Conservation (phyloP, 2,797 vertebrate species). For the Molothrus ater region DNA sequence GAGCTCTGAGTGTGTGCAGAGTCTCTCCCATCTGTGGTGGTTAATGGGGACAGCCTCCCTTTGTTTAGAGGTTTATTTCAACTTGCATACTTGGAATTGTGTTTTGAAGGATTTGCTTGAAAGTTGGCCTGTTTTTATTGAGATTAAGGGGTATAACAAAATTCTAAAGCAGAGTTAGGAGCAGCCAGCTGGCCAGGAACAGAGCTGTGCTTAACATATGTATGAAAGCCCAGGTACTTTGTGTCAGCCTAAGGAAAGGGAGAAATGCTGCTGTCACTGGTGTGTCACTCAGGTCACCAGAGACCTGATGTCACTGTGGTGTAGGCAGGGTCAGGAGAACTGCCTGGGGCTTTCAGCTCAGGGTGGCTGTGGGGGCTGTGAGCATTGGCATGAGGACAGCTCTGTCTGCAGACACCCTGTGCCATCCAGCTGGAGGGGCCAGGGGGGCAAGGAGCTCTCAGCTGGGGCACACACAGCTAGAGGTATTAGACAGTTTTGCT, state of each 20-base stretch:
- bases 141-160: not conserved
- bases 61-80: constrained; percentile 14
- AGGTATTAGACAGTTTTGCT: not conserved
- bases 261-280: not conserved
- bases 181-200: not conserved
- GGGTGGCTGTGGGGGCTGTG: not conserved
- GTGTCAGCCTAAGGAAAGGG: not conserved
- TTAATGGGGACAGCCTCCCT: not conserved
- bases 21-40: not conserved
- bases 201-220: not conserved
- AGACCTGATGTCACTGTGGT: not conserved
- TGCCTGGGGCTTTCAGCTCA: not conserved
- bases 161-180: not conserved
- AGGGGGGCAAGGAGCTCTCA: not conserved
- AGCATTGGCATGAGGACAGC: not conserved
- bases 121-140: not conserved
- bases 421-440: not conserved
- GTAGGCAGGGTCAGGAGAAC: fast-evolving
- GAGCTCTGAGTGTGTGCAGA: not conserved
- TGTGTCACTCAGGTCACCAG: not conserved
- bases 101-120: constrained; percentile 3
- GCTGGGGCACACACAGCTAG: not conserved
- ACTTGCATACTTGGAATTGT: not conserved
- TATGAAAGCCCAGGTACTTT: not conserved
- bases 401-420: not conserved